phyloP scores from a whole-genome alignment of 2,888 invertebrate genomes.

The Mantis religiosa region DNA sequence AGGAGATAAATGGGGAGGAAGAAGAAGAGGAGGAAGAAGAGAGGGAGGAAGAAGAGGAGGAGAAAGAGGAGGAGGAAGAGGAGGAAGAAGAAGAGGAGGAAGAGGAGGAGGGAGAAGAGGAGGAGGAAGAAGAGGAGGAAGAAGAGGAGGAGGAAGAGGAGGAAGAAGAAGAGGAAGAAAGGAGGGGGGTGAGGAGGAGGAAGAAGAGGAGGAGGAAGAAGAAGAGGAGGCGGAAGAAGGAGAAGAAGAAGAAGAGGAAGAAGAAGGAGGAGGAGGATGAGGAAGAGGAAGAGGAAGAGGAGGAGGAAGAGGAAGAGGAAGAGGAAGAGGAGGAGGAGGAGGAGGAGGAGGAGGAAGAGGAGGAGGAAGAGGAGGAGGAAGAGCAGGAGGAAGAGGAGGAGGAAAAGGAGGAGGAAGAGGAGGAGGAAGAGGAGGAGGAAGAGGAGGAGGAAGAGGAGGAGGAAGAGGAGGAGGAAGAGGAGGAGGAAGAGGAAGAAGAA shows the following conservation, averaged over 20 bases:
- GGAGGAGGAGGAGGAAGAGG: constrained; percentile 13
- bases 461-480: too few species aligned
- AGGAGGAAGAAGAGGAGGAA: constrained; percentile 24
- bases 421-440: too few species aligned
- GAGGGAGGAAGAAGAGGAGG: constrained; percentile 22
- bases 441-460: too few species aligned
- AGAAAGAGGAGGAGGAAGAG: constrained; percentile 32
- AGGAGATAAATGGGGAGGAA: too few species aligned
- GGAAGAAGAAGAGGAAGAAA: constrained; percentile 42
- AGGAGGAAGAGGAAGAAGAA: too few species aligned
- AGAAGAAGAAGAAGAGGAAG: not conserved
- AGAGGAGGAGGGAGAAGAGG: constrained; percentile 28
- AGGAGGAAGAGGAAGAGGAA: constrained; percentile 13
- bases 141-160: constrained; percentile 39
- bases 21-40: constrained; percentile 34
- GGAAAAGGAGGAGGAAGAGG: too few species aligned
- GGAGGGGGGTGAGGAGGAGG: too few species aligned
- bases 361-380: constrained; percentile 6
- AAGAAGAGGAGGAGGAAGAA: not conserved
- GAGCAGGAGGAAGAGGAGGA: too few species aligned
- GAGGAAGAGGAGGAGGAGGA: constrained; percentile 15
- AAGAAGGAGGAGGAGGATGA: constrained; percentile 7
- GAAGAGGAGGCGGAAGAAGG: too few species aligned
- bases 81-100: constrained; percentile 36
- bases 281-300: constrained; percentile 2